phyloP scores from a whole-genome alignment of 2,113 vertebrate genomes.

The Nipponia nippon region DNA sequence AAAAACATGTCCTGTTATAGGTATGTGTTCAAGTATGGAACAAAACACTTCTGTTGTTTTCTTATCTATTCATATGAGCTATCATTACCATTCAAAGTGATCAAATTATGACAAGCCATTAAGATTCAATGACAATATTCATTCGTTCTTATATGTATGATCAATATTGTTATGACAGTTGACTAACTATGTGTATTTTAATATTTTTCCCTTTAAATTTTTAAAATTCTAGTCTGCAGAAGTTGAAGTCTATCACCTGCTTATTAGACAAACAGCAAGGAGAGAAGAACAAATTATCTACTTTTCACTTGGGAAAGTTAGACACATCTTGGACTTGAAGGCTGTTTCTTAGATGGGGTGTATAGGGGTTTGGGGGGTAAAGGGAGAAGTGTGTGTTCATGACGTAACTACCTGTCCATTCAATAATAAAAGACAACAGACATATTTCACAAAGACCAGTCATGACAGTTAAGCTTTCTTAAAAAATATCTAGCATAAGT shows the following conservation, averaged over 20 bases:
- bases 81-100: neutral
- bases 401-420: neutral
- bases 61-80: neutral
- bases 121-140: neutral
- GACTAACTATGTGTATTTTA: neutral
- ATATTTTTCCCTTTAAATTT: neutral
- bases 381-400: neutral
- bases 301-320: neutral
- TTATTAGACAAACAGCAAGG: neutral
- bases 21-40: neutral
- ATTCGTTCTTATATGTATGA: neutral
- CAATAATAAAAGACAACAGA: neutral
- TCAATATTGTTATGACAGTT: neutral
- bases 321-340: neutral
- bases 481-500: neutral
- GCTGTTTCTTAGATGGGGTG: neutral
- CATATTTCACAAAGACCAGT: neutral
- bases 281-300: neutral
- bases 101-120: neutral
- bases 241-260: neutral
- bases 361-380: neutral
- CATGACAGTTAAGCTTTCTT: neutral
- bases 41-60: neutral
- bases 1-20: neutral
- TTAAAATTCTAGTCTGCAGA: neutral